These are phyloP conservation scores for Penaeus japonicus DNA, from an alignment of 1,140 invertebrate genomes.

Conservation along the genomic window DNA sequence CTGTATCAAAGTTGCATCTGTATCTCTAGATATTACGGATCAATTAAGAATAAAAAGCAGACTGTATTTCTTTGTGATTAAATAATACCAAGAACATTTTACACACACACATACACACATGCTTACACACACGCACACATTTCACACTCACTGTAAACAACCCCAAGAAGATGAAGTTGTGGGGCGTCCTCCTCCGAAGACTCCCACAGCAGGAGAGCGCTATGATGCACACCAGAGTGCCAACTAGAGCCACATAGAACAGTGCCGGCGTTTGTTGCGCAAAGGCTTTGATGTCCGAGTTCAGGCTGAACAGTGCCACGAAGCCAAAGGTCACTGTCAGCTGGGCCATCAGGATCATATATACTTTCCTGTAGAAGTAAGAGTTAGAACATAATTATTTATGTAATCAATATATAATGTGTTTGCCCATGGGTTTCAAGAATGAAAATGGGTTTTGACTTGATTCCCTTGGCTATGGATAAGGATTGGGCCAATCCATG, in stretches of 20 bases:
- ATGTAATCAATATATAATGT: background rate
- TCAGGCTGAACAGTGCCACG: slow-evolving; percentile 76
- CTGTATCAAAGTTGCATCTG: background rate
- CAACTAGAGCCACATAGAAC: slow-evolving; percentile 74
- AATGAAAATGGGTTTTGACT: too few species aligned
- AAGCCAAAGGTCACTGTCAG: slow-evolving; percentile 80
- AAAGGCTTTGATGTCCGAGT: slow-evolving; percentile 72
- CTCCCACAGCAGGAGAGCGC: slow-evolving; percentile 86
- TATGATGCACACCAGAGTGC: slow-evolving; percentile 80
- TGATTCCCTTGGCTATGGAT: too few species aligned
- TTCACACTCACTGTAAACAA: slow-evolving; percentile 75
- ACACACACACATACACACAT: too few species aligned
- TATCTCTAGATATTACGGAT: background rate
- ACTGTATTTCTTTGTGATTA: too few species aligned
- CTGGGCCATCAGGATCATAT: slow-evolving; percentile 83
- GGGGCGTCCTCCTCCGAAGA: slow-evolving; percentile 82
- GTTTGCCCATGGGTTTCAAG: too few species aligned
- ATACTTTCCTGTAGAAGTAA: slow-evolving; percentile 73
- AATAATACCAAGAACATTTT: too few species aligned
- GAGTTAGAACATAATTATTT: background rate
- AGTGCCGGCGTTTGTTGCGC: slow-evolving; percentile 66
- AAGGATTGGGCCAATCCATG: too few species aligned
- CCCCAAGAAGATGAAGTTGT: slow-evolving; percentile 87
- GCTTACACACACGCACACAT: background rate
- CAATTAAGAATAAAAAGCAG: too few species aligned